Conservation (phyloP, 2,888 invertebrate species). For the Troides aeacus region DNA sequence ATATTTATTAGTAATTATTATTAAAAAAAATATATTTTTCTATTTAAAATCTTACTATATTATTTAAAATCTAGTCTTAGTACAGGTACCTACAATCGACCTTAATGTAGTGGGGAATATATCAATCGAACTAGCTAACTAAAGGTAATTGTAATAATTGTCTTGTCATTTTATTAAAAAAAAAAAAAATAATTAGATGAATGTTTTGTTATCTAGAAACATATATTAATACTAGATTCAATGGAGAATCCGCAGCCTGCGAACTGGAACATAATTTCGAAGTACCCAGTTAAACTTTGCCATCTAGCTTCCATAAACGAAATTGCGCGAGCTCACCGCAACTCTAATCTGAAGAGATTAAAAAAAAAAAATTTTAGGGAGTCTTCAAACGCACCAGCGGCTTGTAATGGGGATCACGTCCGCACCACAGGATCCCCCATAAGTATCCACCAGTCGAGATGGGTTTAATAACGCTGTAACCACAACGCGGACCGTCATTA, state of each 20-base stretch:
- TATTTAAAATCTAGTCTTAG: too few relatives aligned
- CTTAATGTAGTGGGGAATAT: too few relatives aligned
- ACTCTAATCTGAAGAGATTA: constrained; percentile 44
- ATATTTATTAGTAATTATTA: too few relatives aligned
- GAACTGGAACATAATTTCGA: constrained; percentile 11
- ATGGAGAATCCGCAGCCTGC: background rate
- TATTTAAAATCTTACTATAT: too few relatives aligned
- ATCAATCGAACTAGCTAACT: too few relatives aligned
- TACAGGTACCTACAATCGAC: too few relatives aligned
- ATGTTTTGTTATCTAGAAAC: too few relatives aligned
- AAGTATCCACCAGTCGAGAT: constrained; percentile 61
- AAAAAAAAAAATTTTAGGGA: constrained; percentile 60
- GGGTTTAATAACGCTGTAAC: constrained; percentile 71
- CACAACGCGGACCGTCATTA: constrained; percentile 73
- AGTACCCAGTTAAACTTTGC: constrained; percentile 28
- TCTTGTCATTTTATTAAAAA: too few relatives aligned
- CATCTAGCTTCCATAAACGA: constrained; percentile 38
- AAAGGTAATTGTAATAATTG: too few relatives aligned
- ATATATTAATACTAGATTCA: too few relatives aligned
- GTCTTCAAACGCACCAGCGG: constrained; percentile 67
- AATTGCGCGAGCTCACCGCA: constrained; percentile 55
- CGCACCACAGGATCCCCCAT: constrained; percentile 56
- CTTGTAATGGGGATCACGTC: constrained; percentile 77
- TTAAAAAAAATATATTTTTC: too few relatives aligned
- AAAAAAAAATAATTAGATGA: too few relatives aligned